A percentile compares a stretch with the other conserved stretches of the same genome.
These are phyloP conservation scores for Catostylus mosaicus DNA, from an alignment of 30 jellyfish, hydroid and myxozoan genomes.

Conservation along the genomic window DNA sequence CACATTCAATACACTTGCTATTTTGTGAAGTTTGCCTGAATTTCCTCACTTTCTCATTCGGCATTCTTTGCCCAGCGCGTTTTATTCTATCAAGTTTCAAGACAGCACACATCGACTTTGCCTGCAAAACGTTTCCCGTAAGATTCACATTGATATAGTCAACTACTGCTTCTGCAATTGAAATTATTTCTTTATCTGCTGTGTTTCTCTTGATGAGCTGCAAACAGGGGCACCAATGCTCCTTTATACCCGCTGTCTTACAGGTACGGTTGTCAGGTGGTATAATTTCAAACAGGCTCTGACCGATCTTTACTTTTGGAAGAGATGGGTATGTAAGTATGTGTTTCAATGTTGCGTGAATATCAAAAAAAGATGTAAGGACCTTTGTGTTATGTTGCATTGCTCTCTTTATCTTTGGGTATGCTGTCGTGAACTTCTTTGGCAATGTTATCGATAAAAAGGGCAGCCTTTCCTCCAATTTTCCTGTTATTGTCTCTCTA, in stretches of 20 bases:
- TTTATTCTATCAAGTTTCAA: conserved; percentile 40
- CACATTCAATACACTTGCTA: conserved; percentile 57
- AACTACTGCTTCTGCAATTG: conserved; percentile 61
- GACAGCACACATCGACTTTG: conserved; percentile 47
- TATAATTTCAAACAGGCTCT: conserved; percentile 59
- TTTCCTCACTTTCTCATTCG: conserved; percentile 33
- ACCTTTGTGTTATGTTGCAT: conserved; percentile 59
- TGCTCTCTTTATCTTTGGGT: conserved; percentile 33
- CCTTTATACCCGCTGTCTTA: conserved; percentile 76
- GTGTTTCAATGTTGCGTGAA: conserved; percentile 72
- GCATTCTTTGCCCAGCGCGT: conserved; percentile 60
- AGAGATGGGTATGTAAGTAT: conserved; percentile 38
- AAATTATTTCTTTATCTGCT: not conserved
- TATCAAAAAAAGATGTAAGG: conserved; percentile 81
- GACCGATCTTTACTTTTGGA: conserved; percentile 49
- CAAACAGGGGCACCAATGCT: conserved; percentile 88
- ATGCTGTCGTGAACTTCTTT: not conserved
- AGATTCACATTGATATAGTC: conserved; percentile 44
- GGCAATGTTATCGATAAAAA: conserved; percentile 73
- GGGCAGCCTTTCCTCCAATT: conserved; percentile 90
- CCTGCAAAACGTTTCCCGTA: conserved; percentile 10
- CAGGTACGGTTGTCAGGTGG: conserved; percentile 67
- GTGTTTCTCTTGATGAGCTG: conserved; percentile 6
- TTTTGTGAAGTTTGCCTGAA: conserved; percentile 46
- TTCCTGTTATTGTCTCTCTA: conserved; percentile 79